phyloP scores from a whole-genome alignment of 2,113 vertebrate genomes.

The Regulus satrapa region DNA sequence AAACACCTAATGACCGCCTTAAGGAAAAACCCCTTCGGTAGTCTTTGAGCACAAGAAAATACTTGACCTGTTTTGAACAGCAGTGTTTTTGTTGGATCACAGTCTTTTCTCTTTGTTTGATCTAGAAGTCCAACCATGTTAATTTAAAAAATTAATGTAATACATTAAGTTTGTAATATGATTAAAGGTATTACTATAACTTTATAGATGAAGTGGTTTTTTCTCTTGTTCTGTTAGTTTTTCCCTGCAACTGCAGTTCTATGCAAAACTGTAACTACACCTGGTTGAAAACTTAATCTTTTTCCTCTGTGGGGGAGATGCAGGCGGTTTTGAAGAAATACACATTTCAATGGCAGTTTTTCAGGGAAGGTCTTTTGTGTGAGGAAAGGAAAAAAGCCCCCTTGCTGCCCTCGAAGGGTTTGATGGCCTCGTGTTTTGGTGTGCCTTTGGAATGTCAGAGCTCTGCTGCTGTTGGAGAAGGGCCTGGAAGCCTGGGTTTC shows the following conservation, averaged over 20 bases:
- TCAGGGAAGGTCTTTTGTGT: neutral
- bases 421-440: neutral
- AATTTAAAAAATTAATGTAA: slow-evolving; percentile 15
- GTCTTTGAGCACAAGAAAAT: neutral
- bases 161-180: neutral
- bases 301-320: neutral
- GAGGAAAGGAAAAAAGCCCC: neutral
- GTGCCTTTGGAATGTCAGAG: neutral
- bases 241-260: neutral
- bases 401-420: neutral
- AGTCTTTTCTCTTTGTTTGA: neutral
- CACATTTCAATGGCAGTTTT: neutral
- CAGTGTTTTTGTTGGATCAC: neutral
- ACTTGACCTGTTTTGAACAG: neutral
- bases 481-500: neutral
- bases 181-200: neutral
- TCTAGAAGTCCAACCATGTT: slow-evolving; percentile 11
- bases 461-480: neutral
- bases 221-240: neutral
- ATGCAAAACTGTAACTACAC: neutral
- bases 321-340: neutral
- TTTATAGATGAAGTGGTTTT: neutral
- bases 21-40: neutral
- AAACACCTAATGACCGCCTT: neutral
- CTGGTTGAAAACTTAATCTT: neutral